These are phyloP conservation scores for Caenorhabditis virilis DNA, from an alignment of 2,888 invertebrate species.

Conservation along the genomic window DNA sequence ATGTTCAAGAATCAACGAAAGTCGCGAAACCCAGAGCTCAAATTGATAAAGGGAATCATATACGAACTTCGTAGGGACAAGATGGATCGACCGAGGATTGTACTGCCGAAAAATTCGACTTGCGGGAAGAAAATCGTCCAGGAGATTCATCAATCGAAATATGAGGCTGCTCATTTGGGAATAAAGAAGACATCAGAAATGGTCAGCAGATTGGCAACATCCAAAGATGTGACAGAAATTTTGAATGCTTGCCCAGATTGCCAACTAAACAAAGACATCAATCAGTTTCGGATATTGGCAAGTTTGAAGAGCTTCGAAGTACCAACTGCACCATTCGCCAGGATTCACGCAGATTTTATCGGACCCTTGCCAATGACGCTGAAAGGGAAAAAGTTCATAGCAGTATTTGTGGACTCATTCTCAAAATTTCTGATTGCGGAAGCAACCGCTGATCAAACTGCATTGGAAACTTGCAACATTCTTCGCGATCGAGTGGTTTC, in stretches of 20 bases:
- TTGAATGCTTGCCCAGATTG: background rate
- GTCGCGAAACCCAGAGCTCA: background rate
- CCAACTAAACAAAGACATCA: constrained; percentile 3
- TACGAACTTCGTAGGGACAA: background rate
- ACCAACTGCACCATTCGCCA: constrained; percentile 11
- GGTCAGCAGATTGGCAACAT: background rate
- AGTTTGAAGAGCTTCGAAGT: constrained; percentile 2
- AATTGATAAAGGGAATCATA: background rate
- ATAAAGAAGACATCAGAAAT: background rate
- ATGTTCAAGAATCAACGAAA: background rate
- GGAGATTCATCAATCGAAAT: background rate
- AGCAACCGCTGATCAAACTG: background rate
- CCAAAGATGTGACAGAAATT: background rate
- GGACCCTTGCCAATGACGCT: constrained; percentile 27
- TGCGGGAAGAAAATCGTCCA: background rate
- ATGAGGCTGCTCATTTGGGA: background rate
- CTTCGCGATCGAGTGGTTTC: constrained; percentile 8
- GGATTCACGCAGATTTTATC: constrained; percentile 22
- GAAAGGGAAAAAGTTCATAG: constrained; percentile 16
- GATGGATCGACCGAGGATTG: background rate
- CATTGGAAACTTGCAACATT: background rate
- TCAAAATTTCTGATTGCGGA: constrained; percentile 15
- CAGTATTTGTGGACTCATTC: constrained; percentile 14
- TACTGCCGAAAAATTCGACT: background rate
- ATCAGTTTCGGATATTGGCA: background rate